Percentiles rank a stretch among this genome's conserved stretches.
phyloP scores from a whole-genome alignment of 2,113 vertebrate species.

The Gobiocypris rarus region DNA sequence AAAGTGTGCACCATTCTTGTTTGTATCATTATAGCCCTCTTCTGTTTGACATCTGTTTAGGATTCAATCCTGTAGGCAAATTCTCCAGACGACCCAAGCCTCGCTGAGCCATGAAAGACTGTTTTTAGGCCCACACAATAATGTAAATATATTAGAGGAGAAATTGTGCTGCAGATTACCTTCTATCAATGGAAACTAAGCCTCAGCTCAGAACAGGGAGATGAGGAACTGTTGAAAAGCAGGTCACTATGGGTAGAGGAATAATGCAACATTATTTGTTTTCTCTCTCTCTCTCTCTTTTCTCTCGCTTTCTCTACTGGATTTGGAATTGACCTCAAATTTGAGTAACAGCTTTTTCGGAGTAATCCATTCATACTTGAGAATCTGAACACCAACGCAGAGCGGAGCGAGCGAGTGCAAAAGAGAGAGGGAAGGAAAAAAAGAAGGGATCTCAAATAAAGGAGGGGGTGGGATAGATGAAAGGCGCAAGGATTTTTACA shows the following conservation, averaged over 20 bases:
- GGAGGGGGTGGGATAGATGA: constrained; percentile 71
- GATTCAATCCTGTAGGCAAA: constrained; percentile 46
- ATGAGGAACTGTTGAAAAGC: constrained; percentile 64
- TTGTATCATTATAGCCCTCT: constrained; percentile 31
- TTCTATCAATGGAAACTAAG: constrained; percentile 65
- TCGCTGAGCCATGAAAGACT: constrained; percentile 32
- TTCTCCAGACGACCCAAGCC: constrained; percentile 39
- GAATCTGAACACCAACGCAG: constrained; percentile 66
- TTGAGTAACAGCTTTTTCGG: constrained; percentile 77
- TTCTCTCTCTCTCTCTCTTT: constrained; percentile 49
- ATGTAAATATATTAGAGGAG: constrained; percentile 59
- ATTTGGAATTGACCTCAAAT: constrained; percentile 79
- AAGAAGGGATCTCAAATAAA: constrained; percentile 66
- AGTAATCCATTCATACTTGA: constrained; percentile 76
- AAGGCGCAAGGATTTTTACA: constrained; percentile 75
- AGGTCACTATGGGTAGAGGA: constrained; percentile 63
- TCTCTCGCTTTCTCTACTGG: constrained; percentile 62
- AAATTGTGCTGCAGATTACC: constrained; percentile 64
- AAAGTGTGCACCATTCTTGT: constrained; percentile 17
- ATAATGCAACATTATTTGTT: constrained; percentile 70
- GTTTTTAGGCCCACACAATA: constrained; percentile 62
- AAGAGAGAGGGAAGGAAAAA: constrained; percentile 60
- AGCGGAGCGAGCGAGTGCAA: constrained; percentile 62
- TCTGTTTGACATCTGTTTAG: constrained; percentile 50
- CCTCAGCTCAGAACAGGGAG: constrained; percentile 55